phyloP scores from a whole-genome alignment of 2,888 invertebrate species.

The Alsophila aescularia region DNA sequence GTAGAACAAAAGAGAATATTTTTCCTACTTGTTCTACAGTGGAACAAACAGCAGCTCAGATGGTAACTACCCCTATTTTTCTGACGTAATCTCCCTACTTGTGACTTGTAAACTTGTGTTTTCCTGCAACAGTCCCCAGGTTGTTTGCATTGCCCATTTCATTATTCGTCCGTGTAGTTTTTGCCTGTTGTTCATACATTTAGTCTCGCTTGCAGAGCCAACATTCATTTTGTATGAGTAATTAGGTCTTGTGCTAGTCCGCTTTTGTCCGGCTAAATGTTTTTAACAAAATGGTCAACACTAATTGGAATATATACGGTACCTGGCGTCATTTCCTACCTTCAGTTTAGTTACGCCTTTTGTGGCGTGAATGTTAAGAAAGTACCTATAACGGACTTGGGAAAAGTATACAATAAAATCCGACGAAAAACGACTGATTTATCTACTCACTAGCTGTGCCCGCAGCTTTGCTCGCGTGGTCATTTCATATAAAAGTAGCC shows the following conservation, averaged over 20 bases:
- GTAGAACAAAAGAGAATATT: no score
- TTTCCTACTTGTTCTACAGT: no score
- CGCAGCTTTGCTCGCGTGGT: no score
- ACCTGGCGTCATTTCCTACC: not conserved
- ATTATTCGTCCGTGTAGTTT: conserved; percentile 43
- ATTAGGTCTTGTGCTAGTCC: conserved; percentile 24
- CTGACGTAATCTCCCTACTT: no score
- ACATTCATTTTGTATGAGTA: conserved; percentile 28
- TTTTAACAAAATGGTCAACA: conserved; percentile 15
- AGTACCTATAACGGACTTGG: no score
- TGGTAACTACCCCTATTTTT: no score
- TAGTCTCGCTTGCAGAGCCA: conserved; percentile 15
- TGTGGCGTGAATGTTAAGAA: no score
- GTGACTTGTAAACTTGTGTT: conserved; percentile 20
- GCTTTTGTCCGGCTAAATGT: conserved; percentile 10
- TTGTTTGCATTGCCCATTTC: conserved; percentile 51
- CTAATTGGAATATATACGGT: not conserved
- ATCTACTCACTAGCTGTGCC: no score
- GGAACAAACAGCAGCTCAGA: no score
- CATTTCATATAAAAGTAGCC: no score
- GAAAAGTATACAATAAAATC: no score
- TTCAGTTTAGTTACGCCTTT: no score
- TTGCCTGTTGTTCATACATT: conserved; percentile 27
- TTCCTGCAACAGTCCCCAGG: conserved; percentile 10
- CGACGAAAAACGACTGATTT: not conserved